phyloP scores from a whole-genome alignment of 2,113 vertebrate species.

The Climacteris rufus region DNA sequence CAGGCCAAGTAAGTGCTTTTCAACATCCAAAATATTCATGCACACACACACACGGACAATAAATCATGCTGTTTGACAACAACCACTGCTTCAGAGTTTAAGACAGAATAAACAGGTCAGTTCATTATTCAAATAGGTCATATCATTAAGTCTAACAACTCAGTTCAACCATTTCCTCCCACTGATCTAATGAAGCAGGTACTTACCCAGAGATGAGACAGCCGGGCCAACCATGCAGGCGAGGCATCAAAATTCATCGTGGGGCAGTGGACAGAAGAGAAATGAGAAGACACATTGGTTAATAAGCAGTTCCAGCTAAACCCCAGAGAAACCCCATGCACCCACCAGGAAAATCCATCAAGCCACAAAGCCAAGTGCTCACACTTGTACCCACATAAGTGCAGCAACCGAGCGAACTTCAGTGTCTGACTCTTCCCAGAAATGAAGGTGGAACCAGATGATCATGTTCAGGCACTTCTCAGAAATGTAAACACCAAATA shows the following conservation, averaged over 20 bases:
- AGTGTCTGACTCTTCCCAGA: not conserved
- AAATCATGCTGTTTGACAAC: not conserved
- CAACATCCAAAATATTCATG: not conserved
- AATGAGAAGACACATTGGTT: constrained; percentile 8
- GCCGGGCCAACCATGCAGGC: not conserved
- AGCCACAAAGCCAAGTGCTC: not conserved
- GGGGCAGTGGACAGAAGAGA: not conserved
- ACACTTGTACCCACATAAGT: not conserved
- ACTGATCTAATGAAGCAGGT: not conserved
- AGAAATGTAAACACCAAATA: not conserved
- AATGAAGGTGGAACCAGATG: not conserved
- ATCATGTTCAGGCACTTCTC: not conserved
- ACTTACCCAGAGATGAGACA: constrained; percentile 51
- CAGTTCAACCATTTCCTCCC: not conserved
- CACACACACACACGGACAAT: not conserved
- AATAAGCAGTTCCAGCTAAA: not conserved
- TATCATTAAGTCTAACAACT: not conserved
- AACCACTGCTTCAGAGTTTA: not conserved
- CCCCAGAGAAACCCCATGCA: not conserved
- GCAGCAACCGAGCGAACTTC: not conserved
- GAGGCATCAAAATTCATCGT: not conserved
- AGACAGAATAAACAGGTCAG: not conserved
- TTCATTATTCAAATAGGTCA: not conserved
- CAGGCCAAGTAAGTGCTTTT: not conserved
- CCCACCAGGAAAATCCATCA: not conserved